Evolutionary conservation across 2,797 vertebrate genomes (phyloP).

Genomic region (Syngnathus rostellatus): DNA sequence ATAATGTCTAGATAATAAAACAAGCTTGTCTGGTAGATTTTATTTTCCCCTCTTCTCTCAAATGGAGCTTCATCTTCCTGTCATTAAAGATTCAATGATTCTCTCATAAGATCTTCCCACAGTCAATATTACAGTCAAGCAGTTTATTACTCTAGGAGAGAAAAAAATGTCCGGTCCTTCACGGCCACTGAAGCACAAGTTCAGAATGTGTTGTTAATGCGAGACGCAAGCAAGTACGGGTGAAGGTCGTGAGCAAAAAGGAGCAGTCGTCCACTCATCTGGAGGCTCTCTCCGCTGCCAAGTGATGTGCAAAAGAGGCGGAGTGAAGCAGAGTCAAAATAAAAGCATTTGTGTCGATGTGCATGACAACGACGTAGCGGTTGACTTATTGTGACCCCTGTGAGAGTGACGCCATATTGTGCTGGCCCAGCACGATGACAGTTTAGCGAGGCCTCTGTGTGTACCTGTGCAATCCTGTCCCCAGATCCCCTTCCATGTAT

Average conservation of each 20-base stretch:
- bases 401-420: conserved; percentile 27
- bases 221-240: conserved; percentile 31
- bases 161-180: not conserved
- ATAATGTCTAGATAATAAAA: too few species aligned
- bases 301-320: conserved; percentile 29
- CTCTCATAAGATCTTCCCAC: not conserved
- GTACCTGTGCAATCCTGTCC: conserved; percentile 28
- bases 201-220: conserved; percentile 14
- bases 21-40: too few species aligned
- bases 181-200: not conserved
- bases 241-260: conserved; percentile 49
- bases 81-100: not conserved
- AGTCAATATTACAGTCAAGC: not conserved
- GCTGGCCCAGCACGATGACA: conserved; percentile 30
- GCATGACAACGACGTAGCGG: conserved; percentile 6
- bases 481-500: conserved; percentile 45
- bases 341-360: conserved; percentile 17
- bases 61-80: not conserved
- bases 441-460: conserved; percentile 22
- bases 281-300: conserved; percentile 29
- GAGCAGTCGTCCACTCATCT: conserved; percentile 31
- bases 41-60: not conserved
- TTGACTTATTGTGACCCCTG: conserved; percentile 11
- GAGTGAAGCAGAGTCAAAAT: conserved; percentile 21
- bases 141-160: not conserved